Base-by-base conservation (phyloP, 2,113 vertebrate species). In the Motacilla alba region DNA sequence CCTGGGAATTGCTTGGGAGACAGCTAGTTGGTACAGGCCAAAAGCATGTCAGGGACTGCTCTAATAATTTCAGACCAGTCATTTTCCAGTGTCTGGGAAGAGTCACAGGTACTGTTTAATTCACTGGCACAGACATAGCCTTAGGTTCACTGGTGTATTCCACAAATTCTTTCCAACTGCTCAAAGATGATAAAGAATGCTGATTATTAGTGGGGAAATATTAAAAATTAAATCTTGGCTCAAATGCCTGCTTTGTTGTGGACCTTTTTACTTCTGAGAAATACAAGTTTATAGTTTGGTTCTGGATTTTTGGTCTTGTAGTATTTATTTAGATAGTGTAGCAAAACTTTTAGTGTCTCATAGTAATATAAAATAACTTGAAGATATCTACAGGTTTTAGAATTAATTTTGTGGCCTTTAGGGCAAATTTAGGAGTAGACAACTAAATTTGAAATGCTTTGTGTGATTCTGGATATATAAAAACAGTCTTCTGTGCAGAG, bases 21-120 rank as follows among this genome's bases (percentile, higher is more conserved):
- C 56, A 82, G 74, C 93, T 96, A 39, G 87, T 91, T 68, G 58
- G 74, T 79, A 76, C 93, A 96, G 58, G 78, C 74, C 69, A 72
- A 72, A 75, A 93, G 19, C 85, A 39, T 88, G 88, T 87, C 18
- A 4, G 76, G n/a, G 62, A 79, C 53, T 13, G 67, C 63, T 83
- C 62, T 76, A 46, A 33, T 66, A 59, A 69, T 86, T 92, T 85
- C 59, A 46, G 37, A 86, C 72, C 39, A 70, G 90, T 73, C 35
- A 7, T 74, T 39, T 80, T 90, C 68, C 55, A 50, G 33, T 39
- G 76, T 67, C 88, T 96, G 90, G 80, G 72, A 97, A 70, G 1
- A 26, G 72, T 81, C 68, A 70, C 30, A 89, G 46, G 22, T 31
- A 13, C 56, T 59, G 23, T 58, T 85, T 90, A 86, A 86, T 86